These are phyloP conservation scores for Cariama cristata DNA, from an alignment of 2,113 vertebrate species.

Conservation along the genomic window DNA sequence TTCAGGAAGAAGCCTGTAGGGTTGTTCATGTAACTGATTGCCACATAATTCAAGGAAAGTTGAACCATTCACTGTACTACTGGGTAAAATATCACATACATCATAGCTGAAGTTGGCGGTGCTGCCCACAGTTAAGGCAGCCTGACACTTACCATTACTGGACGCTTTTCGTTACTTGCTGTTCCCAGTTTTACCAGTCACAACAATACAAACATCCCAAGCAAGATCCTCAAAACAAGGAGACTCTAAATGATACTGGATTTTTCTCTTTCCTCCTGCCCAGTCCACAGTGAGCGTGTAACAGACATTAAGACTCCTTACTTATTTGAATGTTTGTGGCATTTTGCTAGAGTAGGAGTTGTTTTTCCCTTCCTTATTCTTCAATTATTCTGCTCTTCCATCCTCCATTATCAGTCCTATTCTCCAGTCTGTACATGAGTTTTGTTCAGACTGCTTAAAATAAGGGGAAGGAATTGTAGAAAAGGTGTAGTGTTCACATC, in stretches of 20 bases:
- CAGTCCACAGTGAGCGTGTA: not conserved
- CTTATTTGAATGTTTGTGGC: not conserved
- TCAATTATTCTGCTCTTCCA: not conserved
- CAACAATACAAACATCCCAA: not conserved
- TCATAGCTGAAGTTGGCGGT: not conserved
- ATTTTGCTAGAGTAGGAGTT: not conserved
- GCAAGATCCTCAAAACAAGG: not conserved
- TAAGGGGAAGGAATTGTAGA: not conserved
- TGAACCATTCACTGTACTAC: not conserved
- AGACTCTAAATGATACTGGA: not conserved
- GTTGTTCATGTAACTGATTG: not conserved
- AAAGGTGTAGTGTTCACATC: not conserved
- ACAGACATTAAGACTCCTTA: not conserved
- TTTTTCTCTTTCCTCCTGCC: not conserved
- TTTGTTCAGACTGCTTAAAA: not conserved
- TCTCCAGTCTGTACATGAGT: not conserved
- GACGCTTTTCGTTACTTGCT: not conserved
- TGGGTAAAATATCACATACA: not conserved
- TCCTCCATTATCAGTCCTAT: not conserved
- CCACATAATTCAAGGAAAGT: not conserved
- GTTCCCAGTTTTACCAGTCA: not conserved
- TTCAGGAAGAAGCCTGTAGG: not conserved
- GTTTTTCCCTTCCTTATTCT: not conserved
- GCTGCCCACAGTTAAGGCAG: not conserved
- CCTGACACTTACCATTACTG: not conserved